Base-by-base conservation (phyloP, 1,140 invertebrate genomes). In the Drosophila parvula region DNA sequence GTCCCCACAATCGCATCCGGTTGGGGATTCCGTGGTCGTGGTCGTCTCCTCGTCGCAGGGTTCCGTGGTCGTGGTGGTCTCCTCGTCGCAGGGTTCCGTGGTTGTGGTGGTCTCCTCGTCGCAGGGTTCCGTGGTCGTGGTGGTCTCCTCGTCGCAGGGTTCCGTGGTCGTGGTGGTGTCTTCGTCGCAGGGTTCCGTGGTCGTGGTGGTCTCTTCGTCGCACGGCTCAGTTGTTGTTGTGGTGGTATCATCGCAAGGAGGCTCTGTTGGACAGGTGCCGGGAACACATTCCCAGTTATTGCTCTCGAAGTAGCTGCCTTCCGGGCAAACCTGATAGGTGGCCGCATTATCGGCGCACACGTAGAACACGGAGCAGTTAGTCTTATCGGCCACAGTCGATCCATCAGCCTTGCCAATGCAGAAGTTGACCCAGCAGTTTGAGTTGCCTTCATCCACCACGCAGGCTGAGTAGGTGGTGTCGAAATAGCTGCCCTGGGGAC, bases 381-480 rank as follows among this genome's bases (percentile, higher is more conserved):
- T 34, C 5, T 41, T 14, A 11, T 90, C 68, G 1, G 50, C 60
- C 8, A 82, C 44, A 28, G 28, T 8, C 0, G 36, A 30, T 1
- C 78, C 81, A 53, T 90, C 68, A 2, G 10, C 1, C 18, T 74
- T 55, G 38, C 47, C 70, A 56, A 90, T 74, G 51, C 85, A 90
- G 51, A 55, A 90, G 62, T 90, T 90, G 43, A 68, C 64, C 85
- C 85, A 90, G 41, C 84, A 88, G 0, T 68, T 6, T 0, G 40
- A 10, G 22, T 89, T 67, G 5, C 44, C 51, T 5, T 51, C 38
- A 43, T 91, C 90, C 1, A 51, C 43, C 3, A 56, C 56, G 6
- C 76, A 79, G 3, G 12, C 47, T 0, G 0, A 2, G 3, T 16
- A 0, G 1, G 9, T 32, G 0, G 9, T 38, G 45, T 84, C 51